phyloP scores from a whole-genome alignment of 2,888 invertebrate genomes.

The Mythimna lalbum region DNA sequence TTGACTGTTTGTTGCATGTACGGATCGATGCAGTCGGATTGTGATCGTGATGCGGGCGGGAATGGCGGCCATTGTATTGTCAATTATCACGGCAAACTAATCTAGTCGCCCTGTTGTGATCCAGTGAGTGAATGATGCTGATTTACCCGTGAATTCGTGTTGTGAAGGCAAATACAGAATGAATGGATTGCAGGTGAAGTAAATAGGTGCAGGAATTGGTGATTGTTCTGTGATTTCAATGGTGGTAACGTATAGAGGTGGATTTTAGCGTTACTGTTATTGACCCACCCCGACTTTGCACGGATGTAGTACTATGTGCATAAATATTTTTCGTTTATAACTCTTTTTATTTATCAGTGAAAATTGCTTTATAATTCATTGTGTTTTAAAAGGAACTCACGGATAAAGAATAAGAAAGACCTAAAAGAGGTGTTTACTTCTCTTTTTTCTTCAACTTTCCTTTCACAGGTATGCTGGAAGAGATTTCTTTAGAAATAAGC shows the following conservation, averaged over 20 bases:
- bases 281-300: no score
- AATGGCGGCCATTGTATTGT: conserved; percentile 55
- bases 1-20: conserved; percentile 65
- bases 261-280: neutral
- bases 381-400: no score
- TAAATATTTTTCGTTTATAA: no score
- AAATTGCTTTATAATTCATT: no score
- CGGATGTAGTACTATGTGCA: no score
- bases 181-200: conserved; percentile 8
- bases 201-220: neutral
- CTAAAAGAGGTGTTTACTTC: no score
- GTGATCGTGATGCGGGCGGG: conserved; percentile 70
- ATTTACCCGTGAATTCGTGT: conserved; percentile 29
- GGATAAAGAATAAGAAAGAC: no score
- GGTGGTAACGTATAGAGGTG: neutral
- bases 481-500: no score
- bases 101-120: conserved; percentile 55
- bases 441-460: no score
- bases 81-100: conserved; percentile 72
- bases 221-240: conserved; percentile 17
- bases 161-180: conserved; percentile 28
- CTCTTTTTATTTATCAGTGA: no score
- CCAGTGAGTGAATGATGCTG: conserved; percentile 42
- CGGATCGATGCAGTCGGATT: conserved; percentile 60
- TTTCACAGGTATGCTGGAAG: no score